Evolutionary conservation across 2,888 invertebrate species (phyloP), one percentile per base, ranked within the genome.

Genomic region (Aphodius sticticus): DNA sequence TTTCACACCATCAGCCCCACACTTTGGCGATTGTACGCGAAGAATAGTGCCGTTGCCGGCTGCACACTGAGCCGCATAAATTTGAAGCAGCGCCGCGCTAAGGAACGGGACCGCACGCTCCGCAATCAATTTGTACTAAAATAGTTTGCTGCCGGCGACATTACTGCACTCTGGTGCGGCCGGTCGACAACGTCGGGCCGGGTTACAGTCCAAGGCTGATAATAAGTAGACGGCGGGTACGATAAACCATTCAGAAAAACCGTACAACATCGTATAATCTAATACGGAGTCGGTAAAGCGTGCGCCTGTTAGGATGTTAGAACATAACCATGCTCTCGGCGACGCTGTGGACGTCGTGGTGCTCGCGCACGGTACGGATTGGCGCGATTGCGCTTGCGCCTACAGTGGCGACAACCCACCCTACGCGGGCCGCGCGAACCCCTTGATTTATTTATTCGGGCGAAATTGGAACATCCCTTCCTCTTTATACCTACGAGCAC

Each of bases 201-300:
- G 87, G 86, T 87, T 86, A 88, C 87, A 88, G 88, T 88, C 89
- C 89, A 89, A 89, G 89, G 89, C 86, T 88, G 89, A 89, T 88
- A 88, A 88, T 85, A 85, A 83, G 53, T 82, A 82, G 82, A 78
- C 26, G 74, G 35, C 35, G n/a, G 36, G 5, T 15, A 26, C 85
- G 85, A 85, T 86, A 86, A 84, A 85, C 83, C 83, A 79, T 82
- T 83, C 83, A 84, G 86, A 85, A 84, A 84, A n/a, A 36, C 35
- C 74, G 35, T 35, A 37, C 74, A 53, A 53, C 53, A 53, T 53
- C 53, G 35, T 74, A 37, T 74, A 36, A 74, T 37, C 26, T 74
- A 36, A 35, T 15, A 12, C 16, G 36, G n/a, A 74, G 35, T 7
- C 35, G n/a, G 12, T 12, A 53, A 53, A 53, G 4, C 53, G 53